Evolutionary conservation across 1,140 invertebrate species (phyloP), one percentile per base, ranked within the genome.

Genomic region (Lepidotrigona ventralis): DNA sequence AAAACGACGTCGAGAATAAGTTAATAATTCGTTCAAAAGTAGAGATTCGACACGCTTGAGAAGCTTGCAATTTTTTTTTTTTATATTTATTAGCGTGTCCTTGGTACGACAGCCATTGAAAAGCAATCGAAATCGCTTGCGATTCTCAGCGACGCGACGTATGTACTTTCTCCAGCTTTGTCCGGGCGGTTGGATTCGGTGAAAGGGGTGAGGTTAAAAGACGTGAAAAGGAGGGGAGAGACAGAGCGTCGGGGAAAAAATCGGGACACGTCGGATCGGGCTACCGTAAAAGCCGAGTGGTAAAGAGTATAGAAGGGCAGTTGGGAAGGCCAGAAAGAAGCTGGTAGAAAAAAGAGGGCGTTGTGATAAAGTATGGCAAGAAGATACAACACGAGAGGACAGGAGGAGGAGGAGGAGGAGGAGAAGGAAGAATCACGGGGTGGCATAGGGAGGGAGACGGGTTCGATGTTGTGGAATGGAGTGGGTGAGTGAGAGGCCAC

Each of bases 361-460:
- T 46, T 60, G 85, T 77, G 81, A 86, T 86, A 84, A 81, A 87
- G 81, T 81, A 39, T 56, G 56, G 56, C 14, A 69, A 46, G 39
- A 26, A 70, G 39, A 51, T 23, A 26, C 12, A n/a, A 17, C 14
- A 1, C 21, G 33, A 33, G 8, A 19, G 51, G 11, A 33, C 46
- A 56, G 19, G 21, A 23, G 23, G 21, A 39, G 21, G 5, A 19
- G 15, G 63, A n/a, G 23, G 29, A 23, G 21, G 17, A 33, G 11
- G 29, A 51, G 39, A 9, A n/a, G 17, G 9, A n/a, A 26, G n/a
- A 12, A 19, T 21, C 12, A 46, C 4, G 39, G 23, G 68, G 39
- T 17, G 68, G 33, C 33, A 6, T 8, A 11, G 5, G 29, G 23
- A 19, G 68, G n/a, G 39, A 33, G 64, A 66, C 17, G 64, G 64